Evolutionary conservation across 2,113 vertebrate genomes (phyloP).

Genomic region (Hoplias malabaricus): DNA sequence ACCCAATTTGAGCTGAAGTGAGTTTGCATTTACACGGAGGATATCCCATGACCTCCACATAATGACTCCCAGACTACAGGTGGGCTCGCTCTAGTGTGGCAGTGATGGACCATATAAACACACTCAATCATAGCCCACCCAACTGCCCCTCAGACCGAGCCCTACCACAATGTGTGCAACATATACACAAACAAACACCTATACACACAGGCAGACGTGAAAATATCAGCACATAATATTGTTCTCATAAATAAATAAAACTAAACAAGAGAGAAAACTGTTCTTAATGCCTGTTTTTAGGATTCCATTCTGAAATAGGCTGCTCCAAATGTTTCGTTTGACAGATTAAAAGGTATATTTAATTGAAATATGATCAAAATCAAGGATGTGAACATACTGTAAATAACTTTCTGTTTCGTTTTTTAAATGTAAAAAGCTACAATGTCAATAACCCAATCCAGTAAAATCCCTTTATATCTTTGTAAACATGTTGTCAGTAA

Average conservation of each 20-base stretch:
- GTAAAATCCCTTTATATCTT: background rate
- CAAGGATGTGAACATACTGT: too few species aligned
- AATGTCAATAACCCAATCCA: background rate
- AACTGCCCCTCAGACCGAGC: slow-evolving; percentile 21
- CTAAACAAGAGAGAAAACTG: too few species aligned
- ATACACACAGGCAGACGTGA: background rate
- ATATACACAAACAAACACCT: background rate
- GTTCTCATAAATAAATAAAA: background rate
- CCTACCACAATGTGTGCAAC: background rate
- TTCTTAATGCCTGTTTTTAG: too few species aligned
- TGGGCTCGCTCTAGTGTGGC: slow-evolving; percentile 83
- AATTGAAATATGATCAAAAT: too few species aligned
- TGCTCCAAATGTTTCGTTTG: too few species aligned
- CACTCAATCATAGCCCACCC: slow-evolving; percentile 65
- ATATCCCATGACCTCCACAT: slow-evolving; percentile 90
- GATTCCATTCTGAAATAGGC: too few species aligned
- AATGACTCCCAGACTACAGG: slow-evolving; percentile 98
- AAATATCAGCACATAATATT: background rate
- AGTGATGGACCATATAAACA: slow-evolving; percentile 77
- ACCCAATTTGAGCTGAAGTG: slow-evolving; percentile 99
- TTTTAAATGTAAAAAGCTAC: background rate
- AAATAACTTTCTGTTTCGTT: background rate
- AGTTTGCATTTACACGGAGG: slow-evolving; percentile 94
- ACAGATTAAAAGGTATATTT: too few species aligned
- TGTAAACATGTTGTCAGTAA: slow-evolving; percentile 13